Conservation (phyloP, 2,113 vertebrate genomes). For the Leptodactylus fuscus region DNA sequence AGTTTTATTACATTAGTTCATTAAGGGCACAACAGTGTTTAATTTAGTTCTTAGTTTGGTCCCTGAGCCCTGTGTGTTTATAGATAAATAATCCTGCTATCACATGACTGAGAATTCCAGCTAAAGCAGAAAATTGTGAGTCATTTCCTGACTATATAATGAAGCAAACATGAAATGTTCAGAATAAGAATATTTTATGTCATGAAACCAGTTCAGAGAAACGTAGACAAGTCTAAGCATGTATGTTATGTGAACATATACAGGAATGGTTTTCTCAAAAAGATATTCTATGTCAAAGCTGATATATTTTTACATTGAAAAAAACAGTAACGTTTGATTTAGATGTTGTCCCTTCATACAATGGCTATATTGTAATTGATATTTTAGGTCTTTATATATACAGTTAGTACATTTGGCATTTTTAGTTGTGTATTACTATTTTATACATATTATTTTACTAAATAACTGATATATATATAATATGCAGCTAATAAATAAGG, state of each 20-base stretch:
- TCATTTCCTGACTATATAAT: not conserved
- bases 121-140: not conserved
- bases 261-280: not conserved
- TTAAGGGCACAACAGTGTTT: no score
- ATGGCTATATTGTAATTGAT: not conserved
- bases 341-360: not conserved
- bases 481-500: not conserved
- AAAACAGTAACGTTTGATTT: not conserved
- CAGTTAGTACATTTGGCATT: not conserved
- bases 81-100: no score
- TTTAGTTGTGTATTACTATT: not conserved
- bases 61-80: no score
- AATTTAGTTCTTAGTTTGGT: no score
- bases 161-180: not conserved
- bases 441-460: not conserved
- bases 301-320: not conserved
- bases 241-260: not conserved
- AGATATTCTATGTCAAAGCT: not conserved
- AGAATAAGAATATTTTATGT: slow-evolving; percentile 1
- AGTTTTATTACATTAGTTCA: no score
- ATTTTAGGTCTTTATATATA: not conserved
- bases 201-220: not conserved
- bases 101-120: not conserved
- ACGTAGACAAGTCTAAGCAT: not conserved
- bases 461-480: not conserved